phyloP scores from a whole-genome alignment of 2,888 invertebrate genomes.

The Limnephilus rhombicus region DNA sequence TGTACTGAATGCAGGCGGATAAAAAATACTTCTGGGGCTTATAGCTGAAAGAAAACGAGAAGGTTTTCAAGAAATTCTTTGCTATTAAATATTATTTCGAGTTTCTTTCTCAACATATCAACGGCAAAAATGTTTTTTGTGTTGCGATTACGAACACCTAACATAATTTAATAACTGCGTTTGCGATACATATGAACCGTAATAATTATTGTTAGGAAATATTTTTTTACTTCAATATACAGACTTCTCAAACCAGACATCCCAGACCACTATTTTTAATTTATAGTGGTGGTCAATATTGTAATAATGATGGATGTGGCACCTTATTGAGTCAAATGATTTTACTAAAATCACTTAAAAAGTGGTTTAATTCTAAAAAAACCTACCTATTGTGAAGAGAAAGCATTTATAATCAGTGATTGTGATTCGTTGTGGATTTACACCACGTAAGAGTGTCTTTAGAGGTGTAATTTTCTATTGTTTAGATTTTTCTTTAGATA shows the following conservation, averaged over 20 bases:
- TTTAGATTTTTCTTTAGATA: background rate
- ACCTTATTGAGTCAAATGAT: background rate
- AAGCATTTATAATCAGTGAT: conserved; percentile 5
- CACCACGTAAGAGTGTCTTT: background rate
- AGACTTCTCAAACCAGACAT: no score
- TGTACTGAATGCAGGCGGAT: no score
- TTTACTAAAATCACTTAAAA: background rate
- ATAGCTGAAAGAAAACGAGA: no score
- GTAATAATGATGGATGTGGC: background rate
- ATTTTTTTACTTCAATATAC: no score
- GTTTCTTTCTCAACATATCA: background rate
- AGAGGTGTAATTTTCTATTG: background rate
- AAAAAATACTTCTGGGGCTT: no score
- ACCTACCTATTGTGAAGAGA: conserved; percentile 10
- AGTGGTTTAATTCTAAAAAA: background rate
- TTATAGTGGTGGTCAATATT: no score
- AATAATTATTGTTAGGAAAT: no score
- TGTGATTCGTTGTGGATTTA: background rate
- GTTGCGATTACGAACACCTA: background rate
- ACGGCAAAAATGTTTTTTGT: background rate
- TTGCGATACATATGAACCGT: no score
- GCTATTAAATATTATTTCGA: background rate
- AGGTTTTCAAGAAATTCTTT: no score
- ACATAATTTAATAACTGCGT: background rate
- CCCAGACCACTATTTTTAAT: no score